Conservation (phyloP, 2,888 invertebrate species). For the Rugalucina vietnamica region DNA sequence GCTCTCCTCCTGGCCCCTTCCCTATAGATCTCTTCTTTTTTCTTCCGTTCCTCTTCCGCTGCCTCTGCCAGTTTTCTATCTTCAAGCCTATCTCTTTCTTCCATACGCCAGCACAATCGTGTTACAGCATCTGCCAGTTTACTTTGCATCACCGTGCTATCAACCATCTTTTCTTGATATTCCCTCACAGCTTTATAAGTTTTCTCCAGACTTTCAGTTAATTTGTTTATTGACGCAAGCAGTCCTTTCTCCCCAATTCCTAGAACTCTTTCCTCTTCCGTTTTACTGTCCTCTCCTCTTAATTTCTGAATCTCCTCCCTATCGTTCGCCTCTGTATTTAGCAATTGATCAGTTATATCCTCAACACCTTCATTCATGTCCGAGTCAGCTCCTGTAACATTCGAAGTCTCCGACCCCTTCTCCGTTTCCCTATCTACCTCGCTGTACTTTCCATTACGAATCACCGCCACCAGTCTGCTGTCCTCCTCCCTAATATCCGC, state of each 20-base stretch:
- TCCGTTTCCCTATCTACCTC: neutral
- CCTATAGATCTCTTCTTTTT: neutral
- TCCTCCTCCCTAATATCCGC: neutral
- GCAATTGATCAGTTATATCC: neutral
- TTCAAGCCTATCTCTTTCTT: neutral
- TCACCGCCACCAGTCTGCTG: neutral
- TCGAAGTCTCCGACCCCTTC: neutral
- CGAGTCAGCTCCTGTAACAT: neutral
- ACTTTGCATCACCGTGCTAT: neutral
- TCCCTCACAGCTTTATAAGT: neutral
- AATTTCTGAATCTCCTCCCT: neutral
- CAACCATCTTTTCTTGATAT: no score
- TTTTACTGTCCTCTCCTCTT: neutral
- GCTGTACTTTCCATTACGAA: neutral
- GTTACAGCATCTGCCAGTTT: neutral
- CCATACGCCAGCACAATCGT: neutral
- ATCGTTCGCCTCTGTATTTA: neutral
- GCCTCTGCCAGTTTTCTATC: neutral
- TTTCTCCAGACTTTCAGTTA: neutral
- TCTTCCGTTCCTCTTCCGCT: neutral
- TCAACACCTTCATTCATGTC: neutral
- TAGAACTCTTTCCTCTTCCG: neutral
- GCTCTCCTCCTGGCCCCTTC: neutral
- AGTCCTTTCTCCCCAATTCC: neutral
- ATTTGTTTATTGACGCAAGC: neutral